Percentiles rank a stretch among this genome's conserved stretches.
Conservation (phyloP, 2,888 invertebrate species). For the Pristionchus entomophagus region DNA sequence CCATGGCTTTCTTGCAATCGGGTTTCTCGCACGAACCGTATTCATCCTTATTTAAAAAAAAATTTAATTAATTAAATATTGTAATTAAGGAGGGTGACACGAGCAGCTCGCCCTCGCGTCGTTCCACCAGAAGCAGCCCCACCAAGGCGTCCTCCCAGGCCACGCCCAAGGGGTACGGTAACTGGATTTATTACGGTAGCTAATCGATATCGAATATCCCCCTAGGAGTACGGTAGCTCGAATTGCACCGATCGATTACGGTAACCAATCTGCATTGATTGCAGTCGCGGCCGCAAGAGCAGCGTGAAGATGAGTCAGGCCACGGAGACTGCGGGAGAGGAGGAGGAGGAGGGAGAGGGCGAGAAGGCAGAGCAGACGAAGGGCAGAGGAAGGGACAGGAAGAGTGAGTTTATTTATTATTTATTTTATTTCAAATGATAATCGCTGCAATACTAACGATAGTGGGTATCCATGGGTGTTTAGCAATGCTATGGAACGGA, state of each 20-base stretch:
- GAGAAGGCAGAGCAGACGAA: conserved; percentile 22
- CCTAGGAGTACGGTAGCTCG: too few relatives aligned
- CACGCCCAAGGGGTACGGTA: conserved; percentile 22
- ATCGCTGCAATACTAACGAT: background rate
- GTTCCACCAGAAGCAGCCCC: background rate
- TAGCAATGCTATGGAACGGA: too few relatives aligned
- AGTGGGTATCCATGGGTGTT: too few relatives aligned
- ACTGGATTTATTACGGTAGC: too few relatives aligned
- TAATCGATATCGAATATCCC: background rate
- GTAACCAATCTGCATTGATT: background rate
- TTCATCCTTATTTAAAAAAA: too few relatives aligned
- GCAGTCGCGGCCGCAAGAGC: conserved; percentile 21
- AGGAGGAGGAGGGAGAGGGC: background rate
- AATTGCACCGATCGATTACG: too few relatives aligned
- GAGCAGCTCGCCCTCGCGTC: background rate
- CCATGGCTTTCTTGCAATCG: too few relatives aligned
- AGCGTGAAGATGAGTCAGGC: conserved; percentile 31
- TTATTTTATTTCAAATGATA: too few relatives aligned
- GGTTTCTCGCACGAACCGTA: too few relatives aligned
- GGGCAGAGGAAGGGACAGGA: background rate
- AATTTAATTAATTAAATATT: background rate
- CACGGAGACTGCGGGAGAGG: background rate
- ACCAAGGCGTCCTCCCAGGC: background rate
- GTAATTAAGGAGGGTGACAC: background rate
- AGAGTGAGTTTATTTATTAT: conserved; percentile 26